These are phyloP conservation scores for Myxocyprinus asiaticus DNA, from an alignment of 2,113 vertebrate genomes.

Conservation along the genomic window DNA sequence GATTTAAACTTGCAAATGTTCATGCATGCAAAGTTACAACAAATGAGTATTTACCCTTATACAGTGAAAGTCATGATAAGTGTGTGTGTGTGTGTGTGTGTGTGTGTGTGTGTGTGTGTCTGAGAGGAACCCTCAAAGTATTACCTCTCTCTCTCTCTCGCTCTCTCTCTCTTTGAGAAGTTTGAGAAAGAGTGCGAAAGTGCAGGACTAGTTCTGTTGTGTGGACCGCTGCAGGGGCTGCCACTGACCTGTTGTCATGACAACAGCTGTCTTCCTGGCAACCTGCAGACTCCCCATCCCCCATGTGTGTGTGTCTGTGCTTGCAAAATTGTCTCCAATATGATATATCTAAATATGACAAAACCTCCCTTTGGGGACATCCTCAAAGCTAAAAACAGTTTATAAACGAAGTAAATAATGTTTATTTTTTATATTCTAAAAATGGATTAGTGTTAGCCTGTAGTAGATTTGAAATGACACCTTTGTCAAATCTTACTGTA, in stretches of 20 bases:
- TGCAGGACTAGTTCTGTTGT: slow-evolving; percentile 15
- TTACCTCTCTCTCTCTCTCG: neutral
- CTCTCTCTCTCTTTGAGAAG: neutral
- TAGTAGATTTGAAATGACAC: too few species aligned
- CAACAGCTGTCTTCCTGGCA: slow-evolving; percentile 37
- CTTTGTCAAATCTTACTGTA: too few species aligned
- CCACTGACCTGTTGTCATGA: slow-evolving; percentile 32
- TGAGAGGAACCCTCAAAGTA: neutral
- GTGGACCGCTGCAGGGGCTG: neutral
- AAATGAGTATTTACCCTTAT: slow-evolving; percentile 5
- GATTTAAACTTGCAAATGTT: too few species aligned
- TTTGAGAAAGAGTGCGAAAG: neutral
- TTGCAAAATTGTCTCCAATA: too few species aligned
- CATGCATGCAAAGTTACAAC: too few species aligned
- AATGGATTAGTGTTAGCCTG: too few species aligned
- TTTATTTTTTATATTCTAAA: neutral
- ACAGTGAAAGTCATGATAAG: slow-evolving; percentile 5
- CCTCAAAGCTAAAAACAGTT: neutral
- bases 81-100: neutral
- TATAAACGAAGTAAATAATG: neutral
- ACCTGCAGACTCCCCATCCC: neutral
- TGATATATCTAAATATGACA: too few species aligned
- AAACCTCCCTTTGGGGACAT: neutral
- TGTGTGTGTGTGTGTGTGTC: neutral
- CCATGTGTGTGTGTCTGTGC: neutral